Percentiles rank a stretch among this genome's conserved stretches.
These are phyloP conservation scores for Liodrosophila aerea DNA, from an alignment of 2,888 invertebrate species.

Conservation along the genomic window DNA sequence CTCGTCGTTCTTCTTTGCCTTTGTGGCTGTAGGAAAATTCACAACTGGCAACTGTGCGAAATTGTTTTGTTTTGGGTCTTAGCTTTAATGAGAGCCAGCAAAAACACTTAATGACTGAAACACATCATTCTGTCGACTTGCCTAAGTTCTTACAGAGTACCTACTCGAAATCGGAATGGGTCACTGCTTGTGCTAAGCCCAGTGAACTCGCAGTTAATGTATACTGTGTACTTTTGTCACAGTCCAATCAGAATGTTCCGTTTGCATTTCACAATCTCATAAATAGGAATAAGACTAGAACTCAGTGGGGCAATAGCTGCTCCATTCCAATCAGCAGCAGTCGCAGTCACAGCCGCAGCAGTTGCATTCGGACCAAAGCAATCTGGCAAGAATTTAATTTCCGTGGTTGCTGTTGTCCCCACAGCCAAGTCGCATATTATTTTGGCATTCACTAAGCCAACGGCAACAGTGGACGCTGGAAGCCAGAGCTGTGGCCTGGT, in stretches of 20 bases:
- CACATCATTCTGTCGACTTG: slow-evolving; percentile 56
- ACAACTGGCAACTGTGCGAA: slow-evolving; percentile 36
- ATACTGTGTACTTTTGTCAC: slow-evolving; percentile 5
- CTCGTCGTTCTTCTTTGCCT: slow-evolving; percentile 23
- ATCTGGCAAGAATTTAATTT: slow-evolving; percentile 56
- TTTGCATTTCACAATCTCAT: slow-evolving; percentile 69
- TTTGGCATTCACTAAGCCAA: slow-evolving; percentile 42
- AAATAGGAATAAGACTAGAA: slow-evolving; percentile 63
- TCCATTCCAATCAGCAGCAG: slow-evolving; percentile 12
- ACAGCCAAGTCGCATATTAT: slow-evolving; percentile 47
- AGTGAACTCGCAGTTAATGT: slow-evolving; percentile 15
- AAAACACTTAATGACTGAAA: slow-evolving; percentile 64
- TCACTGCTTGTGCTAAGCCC: slow-evolving; percentile 14
- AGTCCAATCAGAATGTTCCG: slow-evolving; percentile 38
- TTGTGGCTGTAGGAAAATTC: slow-evolving; percentile 26
- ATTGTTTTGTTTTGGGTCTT: slow-evolving; percentile 54
- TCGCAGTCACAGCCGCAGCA: slow-evolving; percentile 14
- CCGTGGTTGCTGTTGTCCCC: slow-evolving; percentile 39
- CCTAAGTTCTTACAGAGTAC: slow-evolving; percentile 25
- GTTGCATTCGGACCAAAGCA: slow-evolving; percentile 38
- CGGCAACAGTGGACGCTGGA: slow-evolving; percentile 5
- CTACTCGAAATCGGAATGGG: not conserved
- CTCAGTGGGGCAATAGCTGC: slow-evolving; percentile 36
- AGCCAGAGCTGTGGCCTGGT: too few species aligned
- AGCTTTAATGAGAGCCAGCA: slow-evolving; percentile 57